Base-by-base conservation (phyloP, 2,113 vertebrate species). In the Cebus imitator region DNA sequence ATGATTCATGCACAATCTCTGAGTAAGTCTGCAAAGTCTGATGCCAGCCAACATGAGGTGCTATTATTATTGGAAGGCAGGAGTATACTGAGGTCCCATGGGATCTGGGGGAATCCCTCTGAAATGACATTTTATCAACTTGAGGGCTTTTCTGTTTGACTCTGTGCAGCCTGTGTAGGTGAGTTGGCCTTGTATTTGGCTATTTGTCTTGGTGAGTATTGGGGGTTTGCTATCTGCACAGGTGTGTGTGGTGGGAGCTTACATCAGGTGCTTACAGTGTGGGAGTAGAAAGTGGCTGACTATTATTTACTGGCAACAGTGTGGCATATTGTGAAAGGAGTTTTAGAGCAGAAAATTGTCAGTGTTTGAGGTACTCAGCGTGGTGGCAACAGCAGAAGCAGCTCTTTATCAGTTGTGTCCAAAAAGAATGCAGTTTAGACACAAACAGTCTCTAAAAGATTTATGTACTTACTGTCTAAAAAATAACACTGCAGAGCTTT, bases 241-340 rank as follows among this genome's bases (percentile, higher is more conserved):
- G 84, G 87, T 90, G 75, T 86, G 21, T 66, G 37, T 57, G 55
- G 35, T 45, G 40, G 82, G 73, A 70, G 52, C 72, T 45, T 52
- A 14, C 45, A 23, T 68, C 57, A 43, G 50, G 64, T 57, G 81
- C 90, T 91, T 72, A 27, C 5, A 3, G 18, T 50, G 72, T 97
- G 66, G 91, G 95, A 86, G 84, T 64, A 75, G 66, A 40, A 92
- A 79, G 90, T 35, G 40, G 45, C 66, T 70, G 85, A 52, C 70
- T 40, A 37, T 61, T 87, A 72, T 90, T 89, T 86, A 82, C 58
- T 50, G 87, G 85, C 91, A 89, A 79, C 35, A 68, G 50, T 58
- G 76, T 81, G 92, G 84, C 92, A 61, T 96, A 57, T 88, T 95
- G 94, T 78, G 81, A 96, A 94, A 95, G 76, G 66, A 76, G 57